Conservation (phyloP, 2,797 vertebrate genomes). For the Danio aesculapii region DNA sequence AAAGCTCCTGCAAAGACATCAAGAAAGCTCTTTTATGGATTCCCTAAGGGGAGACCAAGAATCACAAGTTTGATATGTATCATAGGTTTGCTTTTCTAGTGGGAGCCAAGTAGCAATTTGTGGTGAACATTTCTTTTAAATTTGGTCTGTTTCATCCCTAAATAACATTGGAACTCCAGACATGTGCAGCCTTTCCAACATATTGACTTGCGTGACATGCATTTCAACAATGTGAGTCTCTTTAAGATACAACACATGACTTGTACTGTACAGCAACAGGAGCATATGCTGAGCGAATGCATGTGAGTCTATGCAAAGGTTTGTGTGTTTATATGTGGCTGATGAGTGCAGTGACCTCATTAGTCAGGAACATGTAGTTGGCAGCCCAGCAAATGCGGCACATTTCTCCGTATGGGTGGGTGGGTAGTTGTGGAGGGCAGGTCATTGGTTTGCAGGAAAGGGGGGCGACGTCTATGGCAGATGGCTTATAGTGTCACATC, state of each 20-base stretch:
- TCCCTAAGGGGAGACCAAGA: too few species aligned
- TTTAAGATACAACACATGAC: not conserved
- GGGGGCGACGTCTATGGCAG: constrained; percentile 35
- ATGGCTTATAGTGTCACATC: constrained; percentile 35
- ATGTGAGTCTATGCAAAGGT: constrained; percentile 19
- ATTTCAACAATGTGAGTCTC: not conserved
- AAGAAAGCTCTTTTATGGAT: too few species aligned
- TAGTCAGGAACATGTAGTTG: constrained; percentile 47
- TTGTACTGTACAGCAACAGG: not conserved
- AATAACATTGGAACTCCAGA: too few species aligned
- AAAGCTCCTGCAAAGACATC: too few species aligned
- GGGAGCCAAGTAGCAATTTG: too few species aligned
- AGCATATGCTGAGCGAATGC: constrained; percentile 7
- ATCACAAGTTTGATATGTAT: too few species aligned
- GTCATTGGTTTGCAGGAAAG: constrained; percentile 13
- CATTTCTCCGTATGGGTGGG: constrained; percentile 12
- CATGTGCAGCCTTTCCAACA: not conserved
- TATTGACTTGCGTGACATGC: too few species aligned
- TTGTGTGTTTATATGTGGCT: constrained; percentile 33
- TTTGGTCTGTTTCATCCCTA: too few species aligned
- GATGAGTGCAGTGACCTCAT: constrained; percentile 47
- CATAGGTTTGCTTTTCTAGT: too few species aligned
- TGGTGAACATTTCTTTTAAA: too few species aligned
- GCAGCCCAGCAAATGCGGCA: constrained; percentile 24
- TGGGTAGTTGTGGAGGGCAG: constrained; percentile 2